Conservation (phyloP, 2,113 vertebrate genomes). For the Atlantisia rogersi region DNA sequence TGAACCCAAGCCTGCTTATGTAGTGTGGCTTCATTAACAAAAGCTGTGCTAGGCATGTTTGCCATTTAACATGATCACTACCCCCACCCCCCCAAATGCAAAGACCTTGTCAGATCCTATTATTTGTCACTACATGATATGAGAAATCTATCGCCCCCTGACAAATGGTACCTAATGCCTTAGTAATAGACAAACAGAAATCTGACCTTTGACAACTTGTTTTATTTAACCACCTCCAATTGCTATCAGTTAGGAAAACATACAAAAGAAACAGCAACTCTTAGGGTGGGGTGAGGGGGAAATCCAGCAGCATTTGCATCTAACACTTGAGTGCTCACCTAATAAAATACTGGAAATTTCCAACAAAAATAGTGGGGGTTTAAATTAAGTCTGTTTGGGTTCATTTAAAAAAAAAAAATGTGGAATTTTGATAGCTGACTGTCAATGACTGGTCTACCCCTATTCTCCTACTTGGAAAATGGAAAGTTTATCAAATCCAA, state of each 20-base stretch:
- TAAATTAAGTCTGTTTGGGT: neutral
- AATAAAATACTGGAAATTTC: neutral
- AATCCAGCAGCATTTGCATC: neutral
- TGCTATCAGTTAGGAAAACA: neutral
- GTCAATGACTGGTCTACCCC: neutral
- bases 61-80: neutral
- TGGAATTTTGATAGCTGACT: neutral
- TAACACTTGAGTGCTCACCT: neutral
- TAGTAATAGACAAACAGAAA: neutral
- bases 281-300: fast-evolving
- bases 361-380: neutral
- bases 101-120: neutral
- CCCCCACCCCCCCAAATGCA: neutral
- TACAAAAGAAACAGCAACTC: neutral
- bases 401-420: neutral
- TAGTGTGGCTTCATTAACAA: neutral
- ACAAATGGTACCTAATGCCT: neutral
- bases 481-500: neutral
- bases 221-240: neutral
- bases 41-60: neutral
- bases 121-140: neutral
- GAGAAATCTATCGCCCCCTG: neutral
- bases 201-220: neutral
- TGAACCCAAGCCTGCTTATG: neutral
- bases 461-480: neutral